Evolutionary conservation across 2,797 vertebrate species (phyloP), one percentile per base, ranked within the genome.

Genomic region (Anas capensis): DNA sequence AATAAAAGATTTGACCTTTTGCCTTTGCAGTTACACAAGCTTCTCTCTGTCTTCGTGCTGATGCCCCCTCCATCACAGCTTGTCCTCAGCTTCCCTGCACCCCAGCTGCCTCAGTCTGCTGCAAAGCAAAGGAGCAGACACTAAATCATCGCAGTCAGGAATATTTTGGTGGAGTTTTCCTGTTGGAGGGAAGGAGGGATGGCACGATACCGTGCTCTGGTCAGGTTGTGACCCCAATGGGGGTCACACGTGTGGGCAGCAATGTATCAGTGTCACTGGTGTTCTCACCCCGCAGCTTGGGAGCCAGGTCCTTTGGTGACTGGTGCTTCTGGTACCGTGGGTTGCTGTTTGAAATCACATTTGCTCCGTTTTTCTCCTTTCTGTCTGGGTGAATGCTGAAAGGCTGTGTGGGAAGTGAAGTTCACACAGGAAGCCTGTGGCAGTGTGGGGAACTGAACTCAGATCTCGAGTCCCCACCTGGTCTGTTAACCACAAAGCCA

Each of bases 1-100:
- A 92, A 78, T 93, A 82, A 75, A 77, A 23, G 64, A 48, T 96
- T 84, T 92, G 94, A 95, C 90, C 91, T 92, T 88, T 85, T 89
- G 64, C 76, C 88, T 71, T 33, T 69, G 58, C 71, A 83, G 93
- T 90, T 78, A 51, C 7, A 95, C 90, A 96, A 85, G 42, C 72
- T 78, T 64, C 81, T 48, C 94, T 82, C 86, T 95, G 86, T 95
- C 60, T 75, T 93, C 4, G 1, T 0, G 1, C 48, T 13, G 80
- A 26, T 86, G 86, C 51, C 69, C 70, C 51, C 40, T 91, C 86
- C 61, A 13, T 64, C 1, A 0, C 84, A 42, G 78, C 20, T 76
- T 82, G 78, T 72, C 81, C 92, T 62, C 10, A 4, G 51, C 42
- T 87, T 62, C 73, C 83, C 64, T 4, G 24, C 0, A 0, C 66